phyloP scores from a whole-genome alignment of 2,797 vertebrate species.

The Brachyalestes nurse region DNA sequence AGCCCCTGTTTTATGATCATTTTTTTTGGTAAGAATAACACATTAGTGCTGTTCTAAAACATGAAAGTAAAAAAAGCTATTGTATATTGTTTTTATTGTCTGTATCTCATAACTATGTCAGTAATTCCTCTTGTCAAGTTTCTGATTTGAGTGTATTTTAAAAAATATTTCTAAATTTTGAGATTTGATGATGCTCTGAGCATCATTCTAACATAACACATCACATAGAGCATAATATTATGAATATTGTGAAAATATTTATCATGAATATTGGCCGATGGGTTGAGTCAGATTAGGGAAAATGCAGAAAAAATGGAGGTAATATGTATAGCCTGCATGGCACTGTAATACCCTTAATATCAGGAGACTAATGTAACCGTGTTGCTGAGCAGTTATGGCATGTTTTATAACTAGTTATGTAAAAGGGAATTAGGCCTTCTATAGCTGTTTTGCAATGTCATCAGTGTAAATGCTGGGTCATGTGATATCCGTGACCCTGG shows the following conservation, averaged over 20 bases:
- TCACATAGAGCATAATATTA: too few species aligned
- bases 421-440: slow-evolving; percentile 26
- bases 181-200: too few species aligned
- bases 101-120: neutral
- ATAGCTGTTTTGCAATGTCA: slow-evolving; percentile 2
- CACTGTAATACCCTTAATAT: neutral
- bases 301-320: neutral
- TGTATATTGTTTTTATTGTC: neutral
- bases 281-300: slow-evolving; percentile 4
- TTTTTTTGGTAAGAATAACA: neutral
- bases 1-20: neutral
- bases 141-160: neutral
- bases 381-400: slow-evolving; percentile 31
- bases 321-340: neutral
- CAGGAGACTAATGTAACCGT: slow-evolving; percentile 13
- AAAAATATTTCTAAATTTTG: too few species aligned
- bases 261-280: slow-evolving; percentile 9
- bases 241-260: neutral
- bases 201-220: too few species aligned
- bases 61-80: too few species aligned
- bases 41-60: too few species aligned
- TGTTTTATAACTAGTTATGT: slow-evolving; percentile 38
- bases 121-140: neutral
- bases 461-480: neutral
- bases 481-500: neutral